Percentiles rank a stretch among this genome's conserved stretches.
Conservation (phyloP, 1,140 invertebrate species). For the Brachionus sp. region DNA sequence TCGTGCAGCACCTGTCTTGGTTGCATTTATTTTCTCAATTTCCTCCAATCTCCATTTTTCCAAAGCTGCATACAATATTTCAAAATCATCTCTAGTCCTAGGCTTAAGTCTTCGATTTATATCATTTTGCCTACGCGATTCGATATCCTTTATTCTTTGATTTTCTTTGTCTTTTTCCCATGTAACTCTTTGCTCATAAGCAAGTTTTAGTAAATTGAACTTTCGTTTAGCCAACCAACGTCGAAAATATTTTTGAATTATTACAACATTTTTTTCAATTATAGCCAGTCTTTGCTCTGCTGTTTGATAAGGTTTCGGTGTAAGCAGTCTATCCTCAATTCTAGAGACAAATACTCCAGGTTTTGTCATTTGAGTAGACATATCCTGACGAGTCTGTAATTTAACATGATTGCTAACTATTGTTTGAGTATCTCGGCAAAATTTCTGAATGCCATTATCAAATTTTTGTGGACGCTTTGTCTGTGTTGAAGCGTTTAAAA, state of each 20-base stretch:
- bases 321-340: conserved; percentile 54
- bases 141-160: conserved; percentile 52
- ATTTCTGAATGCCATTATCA: conserved; percentile 49
- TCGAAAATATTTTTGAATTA: conserved; percentile 51
- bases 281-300: conserved; percentile 53
- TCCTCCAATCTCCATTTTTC: conserved; percentile 58
- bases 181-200: conserved; percentile 17
- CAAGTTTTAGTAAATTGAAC: conserved; percentile 48
- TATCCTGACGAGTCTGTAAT: conserved; percentile 57
- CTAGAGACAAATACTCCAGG: conserved; percentile 57
- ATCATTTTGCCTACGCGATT: conserved; percentile 51
- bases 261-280: conserved; percentile 46
- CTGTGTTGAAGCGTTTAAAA: conserved; percentile 58
- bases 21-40: conserved; percentile 54
- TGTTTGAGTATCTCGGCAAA: conserved; percentile 59
- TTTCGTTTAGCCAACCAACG: conserved; percentile 50
- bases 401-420: conserved; percentile 51
- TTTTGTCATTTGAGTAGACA: conserved; percentile 60
- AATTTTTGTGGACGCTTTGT: conserved; percentile 53
- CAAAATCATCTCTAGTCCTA: conserved; percentile 59
- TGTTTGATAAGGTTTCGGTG: conserved; percentile 56
- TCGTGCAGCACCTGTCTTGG: conserved; percentile 53
- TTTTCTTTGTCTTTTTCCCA: conserved; percentile 50
- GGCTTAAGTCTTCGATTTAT: conserved; percentile 59
- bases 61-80: conserved; percentile 58